Evolutionary conservation across 2,797 vertebrate species (phyloP).

Genomic region (Liasis olivaceus): DNA sequence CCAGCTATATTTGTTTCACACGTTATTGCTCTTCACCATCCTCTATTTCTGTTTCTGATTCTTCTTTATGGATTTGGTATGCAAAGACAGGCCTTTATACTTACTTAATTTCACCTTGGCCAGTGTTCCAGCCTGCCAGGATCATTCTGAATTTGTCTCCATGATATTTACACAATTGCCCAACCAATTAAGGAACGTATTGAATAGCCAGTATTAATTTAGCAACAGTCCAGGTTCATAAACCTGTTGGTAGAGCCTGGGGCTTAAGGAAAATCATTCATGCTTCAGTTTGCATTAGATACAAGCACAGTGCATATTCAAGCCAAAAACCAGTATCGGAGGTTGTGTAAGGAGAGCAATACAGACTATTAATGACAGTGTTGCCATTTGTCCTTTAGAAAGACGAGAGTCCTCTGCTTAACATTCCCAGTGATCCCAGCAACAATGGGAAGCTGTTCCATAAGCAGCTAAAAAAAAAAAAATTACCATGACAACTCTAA

Average conservation of each 20-base stretch:
- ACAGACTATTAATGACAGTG: neutral
- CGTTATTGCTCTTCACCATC: no score
- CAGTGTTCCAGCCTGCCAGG: neutral
- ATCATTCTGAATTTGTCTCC: neutral
- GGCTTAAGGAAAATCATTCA: neutral
- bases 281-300: neutral
- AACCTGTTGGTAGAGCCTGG: neutral
- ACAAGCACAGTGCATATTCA: neutral
- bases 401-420: neutral
- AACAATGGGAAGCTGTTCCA: slow-evolving; percentile 1
- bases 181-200: neutral
- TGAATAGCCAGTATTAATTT: neutral
- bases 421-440: slow-evolving; percentile 30
- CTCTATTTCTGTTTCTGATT: no score
- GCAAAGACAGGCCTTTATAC: no score
- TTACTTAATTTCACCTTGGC: neutral
- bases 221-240: neutral
- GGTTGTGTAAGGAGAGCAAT: neutral
- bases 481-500: slow-evolving; percentile 48
- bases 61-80: no score
- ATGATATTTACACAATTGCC: neutral
- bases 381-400: neutral
- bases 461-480: slow-evolving; percentile 29
- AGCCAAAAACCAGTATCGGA: neutral
- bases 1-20: no score